Evolutionary conservation across 2,113 vertebrate genomes (phyloP).

Genomic region (Saguinus midas): DNA sequence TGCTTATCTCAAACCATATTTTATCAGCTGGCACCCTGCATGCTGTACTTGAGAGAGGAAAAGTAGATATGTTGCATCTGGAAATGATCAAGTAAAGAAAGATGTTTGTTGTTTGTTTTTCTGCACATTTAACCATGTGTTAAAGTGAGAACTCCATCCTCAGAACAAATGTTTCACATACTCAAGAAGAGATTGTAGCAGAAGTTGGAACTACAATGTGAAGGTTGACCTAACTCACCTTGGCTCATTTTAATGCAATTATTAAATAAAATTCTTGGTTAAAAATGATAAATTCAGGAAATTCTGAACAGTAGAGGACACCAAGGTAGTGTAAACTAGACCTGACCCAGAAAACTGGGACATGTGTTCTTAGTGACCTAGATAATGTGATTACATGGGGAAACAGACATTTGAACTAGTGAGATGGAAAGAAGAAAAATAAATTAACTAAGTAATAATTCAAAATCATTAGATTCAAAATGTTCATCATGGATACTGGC

Average conservation of each 20-base stretch:
- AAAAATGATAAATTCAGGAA: neutral
- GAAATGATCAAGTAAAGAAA: conserved; percentile 57
- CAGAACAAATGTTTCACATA: conserved; percentile 19
- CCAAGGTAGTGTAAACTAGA: neutral
- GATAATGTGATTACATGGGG: neutral
- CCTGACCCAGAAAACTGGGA: neutral
- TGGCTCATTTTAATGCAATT: neutral
- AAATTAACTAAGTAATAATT: neutral
- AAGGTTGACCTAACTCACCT: neutral
- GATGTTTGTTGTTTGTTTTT: neutral
- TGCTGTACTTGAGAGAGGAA: conserved; percentile 11
- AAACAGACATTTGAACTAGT: neutral
- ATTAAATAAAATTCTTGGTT: neutral
- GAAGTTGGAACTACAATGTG: neutral
- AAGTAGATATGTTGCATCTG: conserved; percentile 46
- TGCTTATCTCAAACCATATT: conserved; percentile 6
- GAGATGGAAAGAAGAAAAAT: neutral
- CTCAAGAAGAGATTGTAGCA: neutral
- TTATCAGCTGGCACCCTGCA: conserved; percentile 8
- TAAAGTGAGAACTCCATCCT: conserved; percentile 59
- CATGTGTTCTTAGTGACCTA: neutral
- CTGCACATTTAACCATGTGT: conserved; percentile 49
- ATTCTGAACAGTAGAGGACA: neutral
- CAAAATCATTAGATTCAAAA: no score
- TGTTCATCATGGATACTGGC: no score